Conservation (phyloP, 2,888 invertebrate species). For the Amphipoea oculea region DNA sequence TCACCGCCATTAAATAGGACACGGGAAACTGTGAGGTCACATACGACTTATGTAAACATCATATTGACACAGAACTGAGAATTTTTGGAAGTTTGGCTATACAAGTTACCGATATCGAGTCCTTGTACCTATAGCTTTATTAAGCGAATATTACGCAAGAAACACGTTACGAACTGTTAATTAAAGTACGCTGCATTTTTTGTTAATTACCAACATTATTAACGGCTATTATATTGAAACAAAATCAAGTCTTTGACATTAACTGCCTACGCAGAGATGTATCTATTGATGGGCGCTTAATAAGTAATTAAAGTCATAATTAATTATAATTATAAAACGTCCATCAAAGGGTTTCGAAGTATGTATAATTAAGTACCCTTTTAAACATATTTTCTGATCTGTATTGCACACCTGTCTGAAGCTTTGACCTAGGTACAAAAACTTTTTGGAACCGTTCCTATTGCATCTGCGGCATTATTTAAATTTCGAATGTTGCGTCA, state of each 20-base stretch:
- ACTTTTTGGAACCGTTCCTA: conserved; percentile 20
- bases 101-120: conserved; percentile 53
- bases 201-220: conserved; percentile 43
- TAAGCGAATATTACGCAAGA: conserved; percentile 48
- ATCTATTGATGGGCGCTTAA: conserved; percentile 35
- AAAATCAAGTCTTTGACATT: conserved; percentile 62
- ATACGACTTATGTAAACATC: conserved; percentile 60
- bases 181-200: conserved; percentile 47
- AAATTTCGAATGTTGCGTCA: conserved; percentile 77
- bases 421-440: conserved; percentile 33
- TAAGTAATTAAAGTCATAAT: conserved; percentile 31
- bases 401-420: conserved; percentile 14
- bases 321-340: conserved; percentile 36
- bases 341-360: conserved; percentile 15
- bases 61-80: conserved; percentile 60
- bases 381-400: conserved; percentile 10
- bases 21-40: conserved; percentile 74
- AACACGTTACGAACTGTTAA: conserved; percentile 42
- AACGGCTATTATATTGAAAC: conserved; percentile 45
- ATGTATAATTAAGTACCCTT: conserved; percentile 27
- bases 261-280: conserved; percentile 39
- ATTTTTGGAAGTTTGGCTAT: conserved; percentile 50
- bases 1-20: conserved; percentile 70
- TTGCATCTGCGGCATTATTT: conserved; percentile 56
- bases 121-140: conserved; percentile 47